These are phyloP conservation scores for Propithecus deckenii DNA, from an alignment of 2,797 vertebrate genomes.

Conservation along the genomic window DNA sequence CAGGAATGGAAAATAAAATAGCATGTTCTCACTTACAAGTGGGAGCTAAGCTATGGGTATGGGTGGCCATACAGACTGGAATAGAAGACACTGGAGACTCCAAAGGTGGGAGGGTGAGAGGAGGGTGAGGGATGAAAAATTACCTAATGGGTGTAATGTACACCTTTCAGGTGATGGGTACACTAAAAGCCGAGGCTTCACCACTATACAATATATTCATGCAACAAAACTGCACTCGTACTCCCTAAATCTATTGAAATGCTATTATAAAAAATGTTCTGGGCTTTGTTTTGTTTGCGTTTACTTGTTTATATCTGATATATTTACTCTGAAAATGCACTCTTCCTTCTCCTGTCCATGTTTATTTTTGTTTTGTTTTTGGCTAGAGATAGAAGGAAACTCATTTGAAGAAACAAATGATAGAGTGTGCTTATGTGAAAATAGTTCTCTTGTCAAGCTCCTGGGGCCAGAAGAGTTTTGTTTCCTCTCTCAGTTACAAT, in stretches of 20 bases:
- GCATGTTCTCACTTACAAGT: not conserved
- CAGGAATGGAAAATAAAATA: not conserved
- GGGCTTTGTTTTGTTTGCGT: conserved; percentile 10
- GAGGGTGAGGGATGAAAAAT: not conserved
- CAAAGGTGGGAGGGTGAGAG: not conserved
- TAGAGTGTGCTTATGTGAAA: not conserved
- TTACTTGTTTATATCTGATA: not conserved
- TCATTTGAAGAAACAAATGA: not conserved
- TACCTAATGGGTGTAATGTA: not conserved
- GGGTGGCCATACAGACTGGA: not conserved
- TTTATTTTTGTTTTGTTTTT: not conserved
- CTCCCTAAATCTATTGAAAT: not conserved
- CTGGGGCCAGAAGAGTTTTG: not conserved
- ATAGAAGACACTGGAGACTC: not conserved
- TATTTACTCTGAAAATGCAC: not conserved
- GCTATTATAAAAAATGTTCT: not conserved
- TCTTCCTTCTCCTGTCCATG: not conserved
- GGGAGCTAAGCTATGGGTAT: not conserved
- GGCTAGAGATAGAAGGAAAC: not conserved
- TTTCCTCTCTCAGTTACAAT: not conserved
- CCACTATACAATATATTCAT: not conserved
- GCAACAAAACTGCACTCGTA: not conserved
- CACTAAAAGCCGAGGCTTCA: not conserved
- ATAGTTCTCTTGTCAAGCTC: not conserved
- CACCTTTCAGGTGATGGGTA: not conserved